Evolutionary conservation across 2,113 vertebrate genomes (phyloP), one percentile per base, ranked within the genome.

Genomic region (Grallaria varia): DNA sequence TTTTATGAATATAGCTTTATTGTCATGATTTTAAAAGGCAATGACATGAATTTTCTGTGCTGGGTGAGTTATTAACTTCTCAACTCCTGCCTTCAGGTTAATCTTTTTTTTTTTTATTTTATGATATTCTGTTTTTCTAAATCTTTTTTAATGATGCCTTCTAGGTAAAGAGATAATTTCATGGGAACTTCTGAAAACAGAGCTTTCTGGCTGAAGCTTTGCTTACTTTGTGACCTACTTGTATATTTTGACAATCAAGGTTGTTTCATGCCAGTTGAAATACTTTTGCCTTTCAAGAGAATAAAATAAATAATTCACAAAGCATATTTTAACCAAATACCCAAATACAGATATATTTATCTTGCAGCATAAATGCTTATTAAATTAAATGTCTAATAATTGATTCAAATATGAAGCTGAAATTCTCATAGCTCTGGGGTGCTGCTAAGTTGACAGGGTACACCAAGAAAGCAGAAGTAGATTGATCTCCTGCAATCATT

Each of bases 81-180:
- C 14, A 89, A 87, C 53, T 92, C 14, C 59, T 17, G 22, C 25
- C 35, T 95, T 91, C 31, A 50, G 50, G 93, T 91, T 55, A 30
- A 62, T 40, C 1, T 52, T 12, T 82, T 53, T 72, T 23, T 85
- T 68, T 45, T 49, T 35, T 17, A 27, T 63, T 47, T 74, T 86
- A 55, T 82, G 88, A 45, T 37, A 67, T 84, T 82, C 35, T 58
- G 2, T 62, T 92, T 94, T 91, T 88, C 72, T 82, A 71, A 89
- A 44, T 88, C 35, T 85, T 30, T 80, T 97, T 93, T 96, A 97
- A 94, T 92, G 78, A 94, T 95, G 83, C 87, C 96, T 95, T 86
- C 82, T 87, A 94, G 91, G 92, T 89, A 95, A 84, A 87, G n/a
- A 87, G 79, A 63, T 92, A 71, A 96, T 96, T 93, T 89, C n/a